Evolutionary conservation across 2,113 vertebrate species (phyloP).

Genomic region (Hyla sarda): DNA sequence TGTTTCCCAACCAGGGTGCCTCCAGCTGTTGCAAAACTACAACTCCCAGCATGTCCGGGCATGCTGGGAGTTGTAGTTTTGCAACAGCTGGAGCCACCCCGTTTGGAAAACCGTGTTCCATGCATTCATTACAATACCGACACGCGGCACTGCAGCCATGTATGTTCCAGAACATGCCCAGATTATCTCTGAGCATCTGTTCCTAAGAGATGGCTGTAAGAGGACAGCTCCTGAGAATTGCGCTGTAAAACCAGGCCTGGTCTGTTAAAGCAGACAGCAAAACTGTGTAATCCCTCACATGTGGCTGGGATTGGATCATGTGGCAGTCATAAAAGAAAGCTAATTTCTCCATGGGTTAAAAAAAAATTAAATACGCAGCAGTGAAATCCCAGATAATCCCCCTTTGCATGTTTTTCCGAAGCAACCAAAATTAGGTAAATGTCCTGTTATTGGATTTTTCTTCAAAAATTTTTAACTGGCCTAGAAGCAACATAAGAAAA

Average conservation of each 20-base stretch:
- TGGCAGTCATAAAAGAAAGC: constrained; percentile 55
- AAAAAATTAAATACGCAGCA: constrained; percentile 36
- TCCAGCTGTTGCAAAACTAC: too few relatives aligned
- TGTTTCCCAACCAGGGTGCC: too few relatives aligned
- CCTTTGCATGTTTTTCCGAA: constrained; percentile 27
- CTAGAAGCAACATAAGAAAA: neutral
- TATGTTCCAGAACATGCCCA: neutral
- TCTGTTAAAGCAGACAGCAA: constrained; percentile 40
- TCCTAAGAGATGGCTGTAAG: neutral
- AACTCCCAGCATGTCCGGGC: too few relatives aligned
- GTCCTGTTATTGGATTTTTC: neutral
- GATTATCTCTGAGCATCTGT: constrained; percentile 25
- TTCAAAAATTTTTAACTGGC: neutral
- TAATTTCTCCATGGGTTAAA: constrained; percentile 30
- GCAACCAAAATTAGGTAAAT: constrained; percentile 8
- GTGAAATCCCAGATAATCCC: constrained; percentile 40
- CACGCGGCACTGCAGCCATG: neutral
- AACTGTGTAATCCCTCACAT: constrained; percentile 47
- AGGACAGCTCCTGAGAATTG: neutral
- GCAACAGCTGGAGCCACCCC: too few relatives aligned
- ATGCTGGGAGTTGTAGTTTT: too few relatives aligned
- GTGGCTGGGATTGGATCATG: constrained; percentile 52
- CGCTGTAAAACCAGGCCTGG: neutral
- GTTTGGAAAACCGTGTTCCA: too few relatives aligned
- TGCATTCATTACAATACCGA: neutral